Conservation (phyloP, 2,888 invertebrate species). For the Hylaea fasciaria region DNA sequence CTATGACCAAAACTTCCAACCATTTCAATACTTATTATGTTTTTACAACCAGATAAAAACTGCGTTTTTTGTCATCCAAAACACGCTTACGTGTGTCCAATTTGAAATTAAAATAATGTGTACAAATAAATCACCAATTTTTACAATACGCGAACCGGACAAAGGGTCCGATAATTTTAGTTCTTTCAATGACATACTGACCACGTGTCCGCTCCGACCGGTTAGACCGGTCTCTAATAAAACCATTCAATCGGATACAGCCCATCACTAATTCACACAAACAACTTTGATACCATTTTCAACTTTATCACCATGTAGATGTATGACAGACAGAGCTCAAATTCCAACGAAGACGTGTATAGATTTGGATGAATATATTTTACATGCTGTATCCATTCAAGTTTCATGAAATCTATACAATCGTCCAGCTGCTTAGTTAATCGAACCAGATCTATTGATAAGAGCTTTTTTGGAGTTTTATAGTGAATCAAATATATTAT, state of each 20-base stretch:
- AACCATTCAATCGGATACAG: conserved; percentile 76
- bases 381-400: conserved; percentile 20
- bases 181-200: conserved; percentile 75
- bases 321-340: not conserved
- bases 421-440: conserved; percentile 43
- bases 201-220: conserved; percentile 80
- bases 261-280: conserved; percentile 40
- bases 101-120: conserved; percentile 24
- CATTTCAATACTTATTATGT: no score
- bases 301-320: not conserved
- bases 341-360: not conserved
- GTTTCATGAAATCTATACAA: conserved; percentile 30
- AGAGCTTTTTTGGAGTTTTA: conserved; percentile 31
- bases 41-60: no score
- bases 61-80: not conserved
- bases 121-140: conserved; percentile 29
- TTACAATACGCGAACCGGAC: conserved; percentile 46
- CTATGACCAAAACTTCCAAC: no score
- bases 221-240: conserved; percentile 74
- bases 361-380: conserved; percentile 7
- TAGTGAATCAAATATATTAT: conserved; percentile 21
- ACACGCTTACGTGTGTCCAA: conserved; percentile 4
- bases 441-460: conserved; percentile 46
- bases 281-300: conserved; percentile 13
- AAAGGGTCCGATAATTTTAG: conserved; percentile 76